Evolutionary conservation across 2,888 invertebrate species (phyloP), one percentile per base, ranked within the genome.

Genomic region (Callosobruchus maculatus): DNA sequence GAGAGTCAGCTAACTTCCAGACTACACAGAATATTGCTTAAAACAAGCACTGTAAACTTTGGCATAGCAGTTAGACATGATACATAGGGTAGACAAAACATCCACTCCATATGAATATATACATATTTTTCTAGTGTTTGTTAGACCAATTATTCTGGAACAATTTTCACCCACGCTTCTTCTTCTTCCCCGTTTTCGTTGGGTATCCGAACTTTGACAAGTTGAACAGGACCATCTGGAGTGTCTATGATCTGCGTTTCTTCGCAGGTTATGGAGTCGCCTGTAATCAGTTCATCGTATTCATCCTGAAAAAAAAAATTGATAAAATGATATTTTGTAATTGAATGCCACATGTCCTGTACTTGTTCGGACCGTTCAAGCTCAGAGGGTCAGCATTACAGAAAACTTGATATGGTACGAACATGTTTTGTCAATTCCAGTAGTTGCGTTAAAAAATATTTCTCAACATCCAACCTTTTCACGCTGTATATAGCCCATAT

Each of bases 111-210:
- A 7, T 13, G 13, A 49, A 49, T 49, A 49, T 49, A 49, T 49
- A 49, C 49, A 49, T 13, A 49, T 1, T 49, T 13, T 49, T 49
- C 49, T 7, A 49, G 49, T 49, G 1, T 49, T 13, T 1, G 13
- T 18, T 3, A 49, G 49, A 68, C 2, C 3, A 68, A 18, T 68
- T 20, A 68, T 22, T 68, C 68, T 21, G 86, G 83, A 68, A 87
- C 84, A 72, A 87, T 85, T 78, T 87, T 87, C 69, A 88, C 85
- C 88, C 88, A 88, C 0, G 87, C 86, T 71, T 87, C 87, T 77
- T 87, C 86, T 72, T 87, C 86, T 74, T 86, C 87, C 0, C 87
- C 87, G 70, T 86, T 82, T 69, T 85, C 86, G 73, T 86, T 86
- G 0, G 87, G 86, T 73, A 88, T 86, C 70, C 85, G 80, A 18